Conservation (phyloP, 1,140 invertebrate species). For the Holotrichia oblita region DNA sequence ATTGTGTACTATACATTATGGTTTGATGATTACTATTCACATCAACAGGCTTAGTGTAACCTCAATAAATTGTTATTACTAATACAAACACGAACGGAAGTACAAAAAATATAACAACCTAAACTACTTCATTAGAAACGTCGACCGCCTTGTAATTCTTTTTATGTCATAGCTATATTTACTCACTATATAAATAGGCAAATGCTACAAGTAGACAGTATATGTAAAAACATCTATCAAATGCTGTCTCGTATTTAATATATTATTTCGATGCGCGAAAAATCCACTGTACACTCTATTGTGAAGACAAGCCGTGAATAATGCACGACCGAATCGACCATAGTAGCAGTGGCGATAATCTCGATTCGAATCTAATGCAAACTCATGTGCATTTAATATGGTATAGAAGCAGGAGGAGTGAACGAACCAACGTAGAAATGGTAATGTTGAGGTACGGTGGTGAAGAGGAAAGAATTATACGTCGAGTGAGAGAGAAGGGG, state of each 20-base stretch:
- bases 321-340: background rate
- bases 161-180: background rate
- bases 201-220: background rate
- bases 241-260: constrained; percentile 25
- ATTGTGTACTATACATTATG: too few species aligned
- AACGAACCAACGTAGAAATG: constrained; percentile 15
- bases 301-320: constrained; percentile 31
- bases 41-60: too few species aligned
- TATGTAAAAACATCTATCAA: constrained; percentile 27
- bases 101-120: background rate
- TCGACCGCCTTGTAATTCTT: background rate
- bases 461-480: constrained; percentile 10
- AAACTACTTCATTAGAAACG: background rate
- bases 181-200: background rate
- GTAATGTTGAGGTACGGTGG: background rate
- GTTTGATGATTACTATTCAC: too few species aligned
- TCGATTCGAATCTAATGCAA: constrained; percentile 18
- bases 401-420: constrained; percentile 8
- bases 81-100: too few species aligned
- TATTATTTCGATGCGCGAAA: constrained; percentile 31
- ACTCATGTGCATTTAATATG: constrained; percentile 21
- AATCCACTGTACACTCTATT: background rate
- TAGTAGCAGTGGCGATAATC: constrained; percentile 31
- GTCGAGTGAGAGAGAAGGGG: constrained; percentile 2
- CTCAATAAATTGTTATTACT: too few species aligned